Conservation (phyloP, 2,888 invertebrate species). For the Nasonia oneida region DNA sequence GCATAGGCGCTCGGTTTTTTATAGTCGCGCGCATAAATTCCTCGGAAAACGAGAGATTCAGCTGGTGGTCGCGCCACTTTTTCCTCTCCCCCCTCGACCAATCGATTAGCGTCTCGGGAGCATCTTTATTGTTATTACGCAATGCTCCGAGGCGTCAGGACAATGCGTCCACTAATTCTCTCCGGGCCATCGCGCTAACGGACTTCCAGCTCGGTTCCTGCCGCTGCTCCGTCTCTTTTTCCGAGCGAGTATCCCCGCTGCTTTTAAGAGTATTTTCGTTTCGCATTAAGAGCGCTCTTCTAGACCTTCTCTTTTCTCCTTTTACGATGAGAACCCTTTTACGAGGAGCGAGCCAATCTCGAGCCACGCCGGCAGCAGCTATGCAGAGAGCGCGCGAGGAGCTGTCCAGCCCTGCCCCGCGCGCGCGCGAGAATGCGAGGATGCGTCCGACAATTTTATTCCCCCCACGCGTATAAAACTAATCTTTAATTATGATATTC, state of each 20-base stretch:
- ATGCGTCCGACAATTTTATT: slow-evolving; percentile 20
- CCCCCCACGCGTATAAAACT: slow-evolving; percentile 8
- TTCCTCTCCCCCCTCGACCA: too few species aligned
- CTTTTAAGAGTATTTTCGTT: slow-evolving; percentile 29
- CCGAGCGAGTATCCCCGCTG: neutral
- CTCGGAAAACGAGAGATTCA: slow-evolving; percentile 5
- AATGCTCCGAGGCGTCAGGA: neutral
- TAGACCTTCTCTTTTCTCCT: slow-evolving; percentile 32
- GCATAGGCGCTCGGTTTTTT: neutral
- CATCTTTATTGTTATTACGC: slow-evolving; percentile 31
- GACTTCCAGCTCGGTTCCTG: too few species aligned
- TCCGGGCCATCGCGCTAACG: too few species aligned
- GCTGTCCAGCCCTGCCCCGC: neutral
- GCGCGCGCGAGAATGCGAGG: neutral
- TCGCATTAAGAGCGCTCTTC: slow-evolving; percentile 38
- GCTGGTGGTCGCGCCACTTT: neutral
- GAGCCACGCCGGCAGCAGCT: neutral
- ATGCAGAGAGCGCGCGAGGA: neutral
- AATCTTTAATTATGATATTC: slow-evolving; percentile 34
- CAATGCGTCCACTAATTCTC: too few species aligned
- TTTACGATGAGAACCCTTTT: slow-evolving; percentile 56
- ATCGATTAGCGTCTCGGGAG: slow-evolving; percentile 11
- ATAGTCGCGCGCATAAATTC: neutral
- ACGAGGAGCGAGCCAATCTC: slow-evolving; percentile 58
- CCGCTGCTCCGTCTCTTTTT: too few species aligned